Evolutionary conservation across 2,797 vertebrate species (phyloP).

Genomic region (Pipistrellus pygmaeus): DNA sequence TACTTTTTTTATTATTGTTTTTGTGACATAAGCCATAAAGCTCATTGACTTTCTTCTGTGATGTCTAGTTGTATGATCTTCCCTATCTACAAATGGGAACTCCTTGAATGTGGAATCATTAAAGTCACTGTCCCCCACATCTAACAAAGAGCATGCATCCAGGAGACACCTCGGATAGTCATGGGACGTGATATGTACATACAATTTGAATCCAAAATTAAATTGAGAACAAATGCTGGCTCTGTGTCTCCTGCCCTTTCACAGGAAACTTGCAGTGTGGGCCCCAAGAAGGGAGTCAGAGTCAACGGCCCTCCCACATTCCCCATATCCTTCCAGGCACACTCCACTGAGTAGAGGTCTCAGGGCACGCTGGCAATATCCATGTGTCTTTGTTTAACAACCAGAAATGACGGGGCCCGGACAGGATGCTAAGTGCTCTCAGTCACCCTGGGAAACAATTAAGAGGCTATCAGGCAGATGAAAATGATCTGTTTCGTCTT

Average conservation of each 20-base stretch:
- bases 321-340: not conserved
- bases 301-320: not conserved
- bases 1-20: not conserved
- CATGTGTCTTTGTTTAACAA: slow-evolving; percentile 41
- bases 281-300: not conserved
- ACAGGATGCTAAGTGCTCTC: slow-evolving; percentile 37
- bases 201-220: not conserved
- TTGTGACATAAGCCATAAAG: not conserved
- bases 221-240: not conserved
- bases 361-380: not conserved
- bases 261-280: not conserved
- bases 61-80: fast-evolving
- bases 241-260: not conserved
- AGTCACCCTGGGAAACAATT: slow-evolving; percentile 46
- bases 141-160: not conserved
- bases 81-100: not conserved
- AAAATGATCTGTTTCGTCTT: slow-evolving; percentile 15
- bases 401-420: not conserved
- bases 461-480: not conserved
- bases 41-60: not conserved
- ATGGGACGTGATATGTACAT: not conserved
- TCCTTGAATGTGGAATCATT: not conserved
- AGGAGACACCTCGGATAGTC: not conserved
- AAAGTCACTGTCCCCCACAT: not conserved
- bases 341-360: not conserved